Base-by-base conservation (phyloP, 2,888 invertebrate genomes). In the Philereme transversata region DNA sequence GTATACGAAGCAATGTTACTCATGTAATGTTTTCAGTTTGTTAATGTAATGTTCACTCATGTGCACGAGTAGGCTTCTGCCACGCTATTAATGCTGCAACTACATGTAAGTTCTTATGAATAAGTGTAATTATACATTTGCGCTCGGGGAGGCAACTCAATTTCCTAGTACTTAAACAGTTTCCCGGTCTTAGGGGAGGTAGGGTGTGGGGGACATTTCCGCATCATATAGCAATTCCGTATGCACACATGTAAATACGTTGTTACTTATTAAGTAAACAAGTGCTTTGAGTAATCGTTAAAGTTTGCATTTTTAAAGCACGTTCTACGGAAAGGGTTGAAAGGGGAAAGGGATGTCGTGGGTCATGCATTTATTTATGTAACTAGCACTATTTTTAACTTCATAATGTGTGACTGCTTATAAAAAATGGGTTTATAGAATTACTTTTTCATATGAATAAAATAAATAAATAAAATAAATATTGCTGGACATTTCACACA, bases 121-220 rank as follows among this genome's bases (percentile, higher is more conserved):
- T 72, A 45, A 71, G 62, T 68, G 69, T 71, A 72, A 78, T 78
- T 78, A 78, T 57, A 73, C 69, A 73, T 76, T 74, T 73, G 66
- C 71, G 51, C 59, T 64, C 62, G 64, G 67, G 68, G 71, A 72
- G 71, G 70, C 72, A 80, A 82, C 78, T 82, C 79, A 83, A 84
- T 84, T 85, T 85, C 84, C 84, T 76, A 70, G 73, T 73, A 82
- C 80, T 82, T 73, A 77, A 81, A 78, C 73, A 73, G 74, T 81
- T 81, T 78, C 75, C 79, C 73, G 71, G 73, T 69, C 67, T 63
- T 52, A 57, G 52, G 60, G 57, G 54, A 10, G 9, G 41, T 8
- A 56, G 55, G 62, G 62, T 56, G 52, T 36, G 62, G 59, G 72
- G 71, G 64, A 51, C 74, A 83, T 85, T 84, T 85, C 83, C 83